Conservation (phyloP, 2,797 vertebrate species). For the Sebastes umbrosus region DNA sequence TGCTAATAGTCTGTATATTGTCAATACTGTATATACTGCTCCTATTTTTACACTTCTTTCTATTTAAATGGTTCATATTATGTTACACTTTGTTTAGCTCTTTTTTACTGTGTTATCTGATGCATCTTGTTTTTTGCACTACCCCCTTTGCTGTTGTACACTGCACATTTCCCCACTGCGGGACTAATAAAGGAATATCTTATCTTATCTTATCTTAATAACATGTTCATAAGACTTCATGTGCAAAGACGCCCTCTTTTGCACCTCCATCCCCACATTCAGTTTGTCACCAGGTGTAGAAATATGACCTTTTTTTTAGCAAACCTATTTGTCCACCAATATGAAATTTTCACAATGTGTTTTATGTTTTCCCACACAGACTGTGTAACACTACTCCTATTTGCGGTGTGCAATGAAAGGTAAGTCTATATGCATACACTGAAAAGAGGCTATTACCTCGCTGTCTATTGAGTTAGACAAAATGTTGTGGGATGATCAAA, state of each 20-base stretch:
- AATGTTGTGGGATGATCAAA: slow-evolving; percentile 46
- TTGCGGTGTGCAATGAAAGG: slow-evolving; percentile 56
- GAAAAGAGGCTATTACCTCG: slow-evolving; percentile 31
- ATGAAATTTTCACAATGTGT: slow-evolving; percentile 36
- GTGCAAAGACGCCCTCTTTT: not conserved
- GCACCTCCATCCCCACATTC: not conserved
- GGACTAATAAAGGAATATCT: too few species aligned
- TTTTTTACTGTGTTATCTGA: too few species aligned
- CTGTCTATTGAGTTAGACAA: slow-evolving; percentile 37
- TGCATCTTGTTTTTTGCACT: too few species aligned
- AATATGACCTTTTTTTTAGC: slow-evolving; percentile 45
- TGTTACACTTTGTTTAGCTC: too few species aligned
- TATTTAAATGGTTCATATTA: too few species aligned
- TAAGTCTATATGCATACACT: slow-evolving; percentile 56
- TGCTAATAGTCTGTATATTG: too few species aligned
- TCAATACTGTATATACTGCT: too few species aligned
- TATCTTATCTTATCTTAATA: too few species aligned
- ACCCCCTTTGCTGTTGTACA: too few species aligned
- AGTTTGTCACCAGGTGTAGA: slow-evolving; percentile 24
- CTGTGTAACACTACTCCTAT: slow-evolving; percentile 59
- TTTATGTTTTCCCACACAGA: slow-evolving; percentile 38
- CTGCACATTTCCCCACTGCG: too few species aligned
- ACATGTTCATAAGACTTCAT: not conserved
- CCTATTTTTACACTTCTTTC: too few species aligned
- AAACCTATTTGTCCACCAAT: slow-evolving; percentile 31